Evolutionary conservation across 35 echinoderm and acorn worm genomes (phyloP).

Genomic region (Ptychodera flava): DNA sequence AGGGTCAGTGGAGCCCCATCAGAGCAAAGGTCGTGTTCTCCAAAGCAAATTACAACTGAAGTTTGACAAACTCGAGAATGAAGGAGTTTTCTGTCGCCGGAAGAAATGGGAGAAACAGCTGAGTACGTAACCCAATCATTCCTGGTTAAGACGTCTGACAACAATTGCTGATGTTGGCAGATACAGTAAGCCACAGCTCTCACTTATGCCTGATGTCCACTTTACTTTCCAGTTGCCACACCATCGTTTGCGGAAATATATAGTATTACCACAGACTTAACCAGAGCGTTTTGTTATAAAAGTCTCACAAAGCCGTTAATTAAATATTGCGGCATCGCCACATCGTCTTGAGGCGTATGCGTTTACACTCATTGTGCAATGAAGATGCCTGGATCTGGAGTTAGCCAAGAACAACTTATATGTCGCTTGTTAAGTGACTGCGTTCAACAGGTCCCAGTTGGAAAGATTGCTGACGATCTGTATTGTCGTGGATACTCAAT

Average conservation of each 20-base stretch:
- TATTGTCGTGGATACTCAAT: constrained; percentile 44
- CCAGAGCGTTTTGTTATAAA: constrained; percentile 53
- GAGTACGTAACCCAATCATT: constrained; percentile 47
- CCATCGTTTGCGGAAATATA: constrained; percentile 16
- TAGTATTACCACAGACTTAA: constrained; percentile 44
- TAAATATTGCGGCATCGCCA: constrained; percentile 45
- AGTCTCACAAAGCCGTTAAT: constrained; percentile 26
- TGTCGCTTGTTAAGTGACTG: constrained; percentile 56
- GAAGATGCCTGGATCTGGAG: constrained; percentile 52
- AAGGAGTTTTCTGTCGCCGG: constrained; percentile 40
- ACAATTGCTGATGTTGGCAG: too few species aligned
- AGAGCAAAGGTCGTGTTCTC: constrained; percentile 3
- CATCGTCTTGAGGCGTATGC: constrained; percentile 41
- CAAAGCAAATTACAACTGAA: constrained; percentile 35
- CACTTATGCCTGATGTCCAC: constrained; percentile 9
- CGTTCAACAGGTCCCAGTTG: constrained; percentile 19
- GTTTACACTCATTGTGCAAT: constrained; percentile 56
- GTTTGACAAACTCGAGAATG: constrained; percentile 42
- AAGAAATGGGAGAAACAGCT: constrained; percentile 36
- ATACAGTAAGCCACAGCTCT: too few species aligned
- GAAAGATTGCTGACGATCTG: constrained; percentile 50
- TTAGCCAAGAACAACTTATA: constrained; percentile 46
- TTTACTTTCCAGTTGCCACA: constrained; percentile 20
- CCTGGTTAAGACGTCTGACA: constrained; percentile 44
- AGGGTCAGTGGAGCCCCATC: background rate